Evolutionary conservation across 2,113 vertebrate species (phyloP).

Genomic region (Corythornis madagascariensis): DNA sequence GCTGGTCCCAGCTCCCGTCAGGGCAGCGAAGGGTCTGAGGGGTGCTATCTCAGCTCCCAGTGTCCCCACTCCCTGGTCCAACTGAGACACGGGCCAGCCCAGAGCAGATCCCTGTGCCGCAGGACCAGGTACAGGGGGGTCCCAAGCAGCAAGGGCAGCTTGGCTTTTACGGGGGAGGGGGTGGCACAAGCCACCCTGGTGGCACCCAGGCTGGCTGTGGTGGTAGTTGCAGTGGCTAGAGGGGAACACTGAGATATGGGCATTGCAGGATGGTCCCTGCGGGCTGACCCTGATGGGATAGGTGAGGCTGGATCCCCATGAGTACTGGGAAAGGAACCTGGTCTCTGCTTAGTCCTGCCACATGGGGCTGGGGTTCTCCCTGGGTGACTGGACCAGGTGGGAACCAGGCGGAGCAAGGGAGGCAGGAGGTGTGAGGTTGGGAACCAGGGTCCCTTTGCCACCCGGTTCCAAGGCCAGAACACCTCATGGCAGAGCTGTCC

Average conservation of each 20-base stretch:
- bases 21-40: neutral
- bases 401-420: neutral
- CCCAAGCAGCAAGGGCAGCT: neutral
- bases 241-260: neutral
- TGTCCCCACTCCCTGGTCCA: neutral
- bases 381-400: accelerated
- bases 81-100: neutral
- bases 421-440: neutral
- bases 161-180: neutral
- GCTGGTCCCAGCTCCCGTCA: neutral
- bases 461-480: neutral
- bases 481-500: neutral
- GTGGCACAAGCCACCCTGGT: neutral
- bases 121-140: neutral
- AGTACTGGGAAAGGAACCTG: neutral
- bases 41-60: neutral
- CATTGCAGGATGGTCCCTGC: neutral
- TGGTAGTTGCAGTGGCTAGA: neutral
- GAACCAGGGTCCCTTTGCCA: neutral
- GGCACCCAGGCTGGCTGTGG: neutral
- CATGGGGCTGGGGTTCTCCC: neutral
- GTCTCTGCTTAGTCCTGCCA: neutral
- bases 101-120: neutral
- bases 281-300: neutral
- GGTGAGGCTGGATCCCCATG: neutral